Percentiles rank a stretch among this genome's conserved stretches.
phyloP scores from a whole-genome alignment of 2,888 invertebrate genomes.

The Cataglyphis rosenhaueri region DNA sequence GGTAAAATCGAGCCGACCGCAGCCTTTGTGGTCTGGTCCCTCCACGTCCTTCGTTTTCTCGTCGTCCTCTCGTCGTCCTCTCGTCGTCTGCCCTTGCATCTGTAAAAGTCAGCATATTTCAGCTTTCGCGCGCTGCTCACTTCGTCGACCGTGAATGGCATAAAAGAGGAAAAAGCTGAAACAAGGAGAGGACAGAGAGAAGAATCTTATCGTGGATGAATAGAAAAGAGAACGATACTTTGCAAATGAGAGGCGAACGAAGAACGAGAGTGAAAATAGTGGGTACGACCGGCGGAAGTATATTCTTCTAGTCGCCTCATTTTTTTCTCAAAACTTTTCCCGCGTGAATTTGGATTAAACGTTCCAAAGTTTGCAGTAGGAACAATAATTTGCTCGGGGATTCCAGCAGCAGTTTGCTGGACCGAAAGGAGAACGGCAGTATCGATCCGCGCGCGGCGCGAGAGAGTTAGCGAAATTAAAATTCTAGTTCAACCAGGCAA shows the following conservation, averaged over 20 bases:
- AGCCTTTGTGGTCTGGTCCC: constrained; percentile 83
- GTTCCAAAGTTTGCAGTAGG: constrained; percentile 55
- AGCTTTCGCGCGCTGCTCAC: constrained; percentile 67
- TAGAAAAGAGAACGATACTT: constrained; percentile 44
- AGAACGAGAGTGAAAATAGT: constrained; percentile 52
- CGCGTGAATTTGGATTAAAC: constrained; percentile 59
- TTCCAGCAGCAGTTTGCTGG: constrained; percentile 48
- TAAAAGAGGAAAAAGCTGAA: constrained; percentile 38
- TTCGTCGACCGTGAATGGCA: constrained; percentile 58
- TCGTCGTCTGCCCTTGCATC: constrained; percentile 67
- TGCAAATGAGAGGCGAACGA: constrained; percentile 32
- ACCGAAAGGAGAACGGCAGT: constrained; percentile 68
- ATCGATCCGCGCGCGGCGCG: constrained; percentile 62
- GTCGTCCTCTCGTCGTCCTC: constrained; percentile 39
- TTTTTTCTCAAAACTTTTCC: constrained; percentile 42
- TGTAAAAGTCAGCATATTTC: constrained; percentile 85
- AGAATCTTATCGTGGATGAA: constrained; percentile 3
- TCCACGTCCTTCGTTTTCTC: constrained; percentile 64
- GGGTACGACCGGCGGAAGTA: constrained; percentile 2
- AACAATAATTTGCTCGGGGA: constrained; percentile 59
- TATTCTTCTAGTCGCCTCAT: constrained; percentile 36
- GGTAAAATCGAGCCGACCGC: constrained; percentile 84
- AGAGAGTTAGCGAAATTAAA: constrained; percentile 82
- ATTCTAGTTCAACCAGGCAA: constrained; percentile 84
- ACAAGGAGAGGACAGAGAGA: constrained; percentile 31